A percentile compares a stretch with the other conserved stretches of the same genome.
phyloP scores from a whole-genome alignment of 37 sponge, comb jelly and placozoan genomes.

The Crambe crambe region DNA sequence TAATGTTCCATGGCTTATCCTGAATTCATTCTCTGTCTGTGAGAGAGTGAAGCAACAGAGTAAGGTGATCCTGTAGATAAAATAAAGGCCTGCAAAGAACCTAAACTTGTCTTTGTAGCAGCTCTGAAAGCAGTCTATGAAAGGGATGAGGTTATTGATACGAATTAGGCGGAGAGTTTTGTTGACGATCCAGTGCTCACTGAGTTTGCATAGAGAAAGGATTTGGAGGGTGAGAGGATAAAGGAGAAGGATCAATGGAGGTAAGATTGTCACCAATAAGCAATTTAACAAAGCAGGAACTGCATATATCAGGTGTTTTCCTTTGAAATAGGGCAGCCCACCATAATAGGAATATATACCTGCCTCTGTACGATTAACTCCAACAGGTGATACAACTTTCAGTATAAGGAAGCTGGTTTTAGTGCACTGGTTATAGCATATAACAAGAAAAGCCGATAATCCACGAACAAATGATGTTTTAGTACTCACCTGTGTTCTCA shows the following conservation, averaged over 20 bases:
- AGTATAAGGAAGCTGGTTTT: conserved; percentile 24
- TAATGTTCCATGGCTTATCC: background rate
- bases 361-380: too few species aligned
- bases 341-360: conserved; percentile 12
- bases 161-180: too few species aligned
- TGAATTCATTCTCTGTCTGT: background rate
- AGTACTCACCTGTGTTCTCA: background rate
- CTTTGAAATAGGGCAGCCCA: conserved; percentile 13
- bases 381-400: background rate
- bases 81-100: too few species aligned
- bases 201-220: too few species aligned
- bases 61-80: conserved; percentile 14
- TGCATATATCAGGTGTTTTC: conserved; percentile 24
- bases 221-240: conserved; percentile 30
- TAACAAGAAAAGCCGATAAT: conserved; percentile 40
- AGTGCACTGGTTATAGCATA: conserved; percentile 37
- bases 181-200: too few species aligned
- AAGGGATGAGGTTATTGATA: too few species aligned
- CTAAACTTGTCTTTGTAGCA: too few species aligned
- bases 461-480: conserved; percentile 21
- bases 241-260: conserved; percentile 29
- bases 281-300: background rate
- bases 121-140: conserved; percentile 42
- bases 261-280: conserved; percentile 4
- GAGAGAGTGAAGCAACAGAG: background rate